Evolutionary conservation across 64 coral and sea anemone genomes (phyloP).

Genomic region (Montipora capricornis): DNA sequence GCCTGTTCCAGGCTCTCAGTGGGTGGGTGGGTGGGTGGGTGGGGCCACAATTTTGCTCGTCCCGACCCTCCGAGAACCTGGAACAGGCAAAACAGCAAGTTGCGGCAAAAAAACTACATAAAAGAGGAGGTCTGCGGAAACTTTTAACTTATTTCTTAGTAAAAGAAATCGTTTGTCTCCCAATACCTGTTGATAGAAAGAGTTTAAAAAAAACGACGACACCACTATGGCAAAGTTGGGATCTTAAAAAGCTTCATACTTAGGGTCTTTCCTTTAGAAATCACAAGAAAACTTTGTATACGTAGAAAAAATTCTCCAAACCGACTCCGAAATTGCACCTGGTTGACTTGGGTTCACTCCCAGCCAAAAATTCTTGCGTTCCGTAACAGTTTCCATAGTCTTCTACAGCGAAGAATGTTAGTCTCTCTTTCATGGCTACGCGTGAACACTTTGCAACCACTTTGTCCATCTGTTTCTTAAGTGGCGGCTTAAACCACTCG

Average conservation of each 20-base stretch:
- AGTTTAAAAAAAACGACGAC: too few species aligned
- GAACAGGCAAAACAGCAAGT: too few species aligned
- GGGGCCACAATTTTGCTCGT: too few species aligned
- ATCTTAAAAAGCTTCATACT: not conserved
- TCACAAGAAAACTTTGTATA: slow-evolving; percentile 3
- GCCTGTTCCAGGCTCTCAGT: too few species aligned
- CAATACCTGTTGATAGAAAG: too few species aligned
- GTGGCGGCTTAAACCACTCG: not conserved
- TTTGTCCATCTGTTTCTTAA: slow-evolving; percentile 5
- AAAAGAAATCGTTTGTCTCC: too few species aligned
- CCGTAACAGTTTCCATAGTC: slow-evolving; percentile 37
- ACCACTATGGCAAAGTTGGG: too few species aligned
- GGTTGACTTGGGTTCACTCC: not conserved
- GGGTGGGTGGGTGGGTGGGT: too few species aligned
- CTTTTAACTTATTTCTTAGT: too few species aligned
- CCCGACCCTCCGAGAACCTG: too few species aligned
- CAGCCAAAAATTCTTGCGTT: not conserved
- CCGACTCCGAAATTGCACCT: slow-evolving; percentile 29
- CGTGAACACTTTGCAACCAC: not conserved
- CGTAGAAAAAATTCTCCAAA: not conserved
- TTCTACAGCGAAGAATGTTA: slow-evolving; percentile 11
- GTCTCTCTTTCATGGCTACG: not conserved
- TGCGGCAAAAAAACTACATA: too few species aligned
- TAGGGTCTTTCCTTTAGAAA: not conserved
- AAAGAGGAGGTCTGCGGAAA: too few species aligned